Base-by-base conservation (phyloP, 2,113 vertebrate genomes). In the Paraplagusia blochii region DNA sequence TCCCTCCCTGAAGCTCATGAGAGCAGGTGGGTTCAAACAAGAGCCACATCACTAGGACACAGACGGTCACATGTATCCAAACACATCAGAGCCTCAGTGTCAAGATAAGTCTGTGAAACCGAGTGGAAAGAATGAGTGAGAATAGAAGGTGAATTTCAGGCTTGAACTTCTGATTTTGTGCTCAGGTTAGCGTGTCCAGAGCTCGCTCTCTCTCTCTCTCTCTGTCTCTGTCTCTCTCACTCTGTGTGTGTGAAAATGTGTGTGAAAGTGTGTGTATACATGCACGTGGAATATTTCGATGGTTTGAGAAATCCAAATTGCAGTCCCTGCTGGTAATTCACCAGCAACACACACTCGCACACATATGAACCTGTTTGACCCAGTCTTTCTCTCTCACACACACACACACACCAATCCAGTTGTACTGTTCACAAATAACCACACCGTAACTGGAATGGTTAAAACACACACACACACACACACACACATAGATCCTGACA, bases 111-210 rank as follows among this genome's bases (percentile, higher is more conserved):
- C 16, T 66, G 58, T 66, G 58, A 69, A 71, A 58, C 16, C 58
- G 46, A 65, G 74, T 81, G 71, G 72, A 83, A 85, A 71, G 76
- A 74, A 2, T 22, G 44, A 72, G 74, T 59, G 66, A 72, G 78
- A 76, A 77, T 51, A 57, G 57, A 55, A 67, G 72, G 63, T 61
- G 79, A 72, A 69, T 72, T 80, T 87, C 71, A 83, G 80, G 83
- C 79, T 78, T 82, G 72, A 86, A 86, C 77, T 77, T 87, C 67
- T 77, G 80, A 87, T 89, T 87, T 83, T 83, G 73, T 85, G 85
- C 86, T 86, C 34, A 58, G 67, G 76, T 77, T 74, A 87, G 84
- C 86, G 49, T 84, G 82, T 81, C 76, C 68, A 43, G 59, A 74
- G 64, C 63, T 36, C 47, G 66, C 38, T 4, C 13, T 40, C 13